Percentiles rank a stretch among this genome's conserved stretches.
These are phyloP conservation scores for Phataginus tetradactyla DNA, from an alignment of 2,797 vertebrate species.

Conservation along the genomic window DNA sequence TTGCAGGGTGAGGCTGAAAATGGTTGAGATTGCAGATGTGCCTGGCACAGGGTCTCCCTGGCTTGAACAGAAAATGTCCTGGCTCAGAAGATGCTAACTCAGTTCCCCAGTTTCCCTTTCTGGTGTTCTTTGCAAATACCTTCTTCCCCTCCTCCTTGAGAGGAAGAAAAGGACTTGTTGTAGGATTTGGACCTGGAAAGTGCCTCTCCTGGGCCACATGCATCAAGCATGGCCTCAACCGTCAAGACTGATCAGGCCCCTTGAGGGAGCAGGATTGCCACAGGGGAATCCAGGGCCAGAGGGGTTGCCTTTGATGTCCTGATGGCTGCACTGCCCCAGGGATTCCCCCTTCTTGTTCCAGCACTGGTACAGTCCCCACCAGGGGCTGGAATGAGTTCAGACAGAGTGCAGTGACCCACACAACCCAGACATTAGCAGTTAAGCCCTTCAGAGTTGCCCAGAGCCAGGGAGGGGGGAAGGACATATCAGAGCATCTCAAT, in stretches of 20 bases:
- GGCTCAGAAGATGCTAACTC: not conserved
- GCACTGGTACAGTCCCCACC: not conserved
- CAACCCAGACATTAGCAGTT: slow-evolving; percentile 5
- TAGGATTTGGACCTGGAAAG: not conserved
- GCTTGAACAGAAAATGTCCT: not conserved
- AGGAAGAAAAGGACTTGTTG: not conserved
- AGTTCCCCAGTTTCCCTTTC: not conserved
- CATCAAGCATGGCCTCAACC: not conserved
- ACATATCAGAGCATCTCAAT: not conserved
- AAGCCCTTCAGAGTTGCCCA: not conserved
- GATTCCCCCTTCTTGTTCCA: not conserved
- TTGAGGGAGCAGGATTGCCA: not conserved
- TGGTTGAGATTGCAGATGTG: not conserved
- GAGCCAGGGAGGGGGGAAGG: not conserved
- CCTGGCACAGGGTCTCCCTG: not conserved
- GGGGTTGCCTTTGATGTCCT: not conserved
- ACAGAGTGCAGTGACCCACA: slow-evolving; percentile 60
- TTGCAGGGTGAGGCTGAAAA: not conserved
- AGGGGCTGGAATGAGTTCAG: slow-evolving; percentile 63
- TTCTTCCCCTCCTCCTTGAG: not conserved
- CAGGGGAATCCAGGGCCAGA: not conserved
- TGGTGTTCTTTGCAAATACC: not conserved
- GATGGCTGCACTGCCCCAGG: not conserved
- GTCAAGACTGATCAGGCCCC: not conserved
- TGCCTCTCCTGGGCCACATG: not conserved